These are phyloP conservation scores for Rhincodon typus DNA, from an alignment of 2,797 vertebrate genomes.

Conservation along the genomic window DNA sequence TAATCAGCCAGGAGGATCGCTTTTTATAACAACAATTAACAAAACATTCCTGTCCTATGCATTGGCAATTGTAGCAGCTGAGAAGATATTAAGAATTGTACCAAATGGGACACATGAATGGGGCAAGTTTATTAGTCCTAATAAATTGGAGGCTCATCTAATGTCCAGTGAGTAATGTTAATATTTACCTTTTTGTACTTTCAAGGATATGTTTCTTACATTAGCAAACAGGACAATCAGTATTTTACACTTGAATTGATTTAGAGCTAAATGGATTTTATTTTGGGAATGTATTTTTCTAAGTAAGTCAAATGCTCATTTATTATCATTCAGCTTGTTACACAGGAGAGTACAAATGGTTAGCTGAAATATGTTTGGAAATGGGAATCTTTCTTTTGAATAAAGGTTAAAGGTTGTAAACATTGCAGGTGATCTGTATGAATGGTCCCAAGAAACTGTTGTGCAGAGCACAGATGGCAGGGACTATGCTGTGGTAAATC, in stretches of 20 bases:
- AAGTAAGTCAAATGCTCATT: background rate
- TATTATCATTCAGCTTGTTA: background rate
- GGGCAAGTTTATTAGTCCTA: conserved; percentile 88
- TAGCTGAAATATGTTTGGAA: background rate
- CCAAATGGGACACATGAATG: conserved; percentile 87
- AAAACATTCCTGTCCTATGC: conserved; percentile 84
- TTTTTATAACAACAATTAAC: conserved; percentile 92
- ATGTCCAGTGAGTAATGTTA: conserved; percentile 73
- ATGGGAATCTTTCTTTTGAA: background rate
- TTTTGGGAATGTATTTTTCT: background rate
- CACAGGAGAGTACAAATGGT: background rate
- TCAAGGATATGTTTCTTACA: background rate
- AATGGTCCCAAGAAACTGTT: background rate
- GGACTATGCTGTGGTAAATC: background rate
- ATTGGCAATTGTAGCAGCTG: conserved; percentile 76
- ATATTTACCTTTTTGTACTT: background rate
- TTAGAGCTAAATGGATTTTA: background rate
- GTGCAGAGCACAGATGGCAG: background rate
- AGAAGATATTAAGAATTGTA: conserved; percentile 75
- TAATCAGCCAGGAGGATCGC: conserved; percentile 77
- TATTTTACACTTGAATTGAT: background rate
- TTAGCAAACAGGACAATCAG: background rate
- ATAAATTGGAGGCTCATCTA: conserved; percentile 74
- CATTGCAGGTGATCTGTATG: background rate
- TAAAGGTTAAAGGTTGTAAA: background rate